These are phyloP conservation scores for Oophaga sylvatica DNA, from an alignment of 2,797 vertebrate genomes.

Conservation along the genomic window DNA sequence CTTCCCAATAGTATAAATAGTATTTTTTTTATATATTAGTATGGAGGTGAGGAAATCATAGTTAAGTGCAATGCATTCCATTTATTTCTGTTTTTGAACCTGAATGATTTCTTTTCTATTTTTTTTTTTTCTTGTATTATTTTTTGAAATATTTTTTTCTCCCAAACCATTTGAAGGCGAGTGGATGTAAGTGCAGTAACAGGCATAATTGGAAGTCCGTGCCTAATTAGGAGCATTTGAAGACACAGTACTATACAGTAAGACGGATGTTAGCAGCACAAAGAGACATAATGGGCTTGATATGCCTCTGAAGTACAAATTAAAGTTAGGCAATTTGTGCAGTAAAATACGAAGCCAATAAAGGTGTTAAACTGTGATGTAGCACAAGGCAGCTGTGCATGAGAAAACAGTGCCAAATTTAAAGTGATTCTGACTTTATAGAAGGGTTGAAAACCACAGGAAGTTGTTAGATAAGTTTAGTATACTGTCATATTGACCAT, in stretches of 20 bases:
- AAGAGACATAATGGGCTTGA: constrained; percentile 3
- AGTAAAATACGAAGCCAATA: neutral
- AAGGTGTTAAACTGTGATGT: constrained; percentile 27
- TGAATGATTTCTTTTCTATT: neutral
- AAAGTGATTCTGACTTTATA: neutral
- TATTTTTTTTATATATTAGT: neutral
- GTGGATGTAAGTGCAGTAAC: neutral
- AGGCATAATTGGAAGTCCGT: neutral
- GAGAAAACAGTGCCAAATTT: neutral
- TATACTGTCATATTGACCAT: neutral
- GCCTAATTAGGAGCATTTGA: constrained; percentile 17
- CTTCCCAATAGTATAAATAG: neutral
- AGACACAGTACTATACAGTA: neutral
- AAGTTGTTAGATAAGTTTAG: neutral
- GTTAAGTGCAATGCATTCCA: neutral
- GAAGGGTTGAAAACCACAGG: neutral
- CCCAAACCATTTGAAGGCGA: neutral
- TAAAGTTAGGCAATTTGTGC: neutral
- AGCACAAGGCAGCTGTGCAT: neutral
- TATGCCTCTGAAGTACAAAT: constrained; percentile 15
- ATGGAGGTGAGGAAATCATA: neutral
- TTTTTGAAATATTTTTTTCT: neutral
- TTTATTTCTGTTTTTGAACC: neutral
- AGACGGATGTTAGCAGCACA: neutral
- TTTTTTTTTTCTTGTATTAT: neutral